These are phyloP conservation scores for Sipha flava DNA, from an alignment of 1,140 invertebrate genomes.

Conservation along the genomic window DNA sequence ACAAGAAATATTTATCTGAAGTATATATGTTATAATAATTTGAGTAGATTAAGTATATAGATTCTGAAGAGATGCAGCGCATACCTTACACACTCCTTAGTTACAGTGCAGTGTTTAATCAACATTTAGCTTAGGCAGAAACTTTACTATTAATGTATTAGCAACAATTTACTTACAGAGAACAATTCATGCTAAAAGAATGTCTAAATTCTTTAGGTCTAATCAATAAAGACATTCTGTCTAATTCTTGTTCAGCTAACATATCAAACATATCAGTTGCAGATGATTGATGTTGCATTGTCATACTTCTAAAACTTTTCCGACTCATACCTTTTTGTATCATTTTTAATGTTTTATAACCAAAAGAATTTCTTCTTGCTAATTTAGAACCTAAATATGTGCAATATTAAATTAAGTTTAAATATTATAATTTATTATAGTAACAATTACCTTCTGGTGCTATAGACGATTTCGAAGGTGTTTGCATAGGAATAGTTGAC, in stretches of 20 bases:
- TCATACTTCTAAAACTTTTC: slow-evolving; percentile 50
- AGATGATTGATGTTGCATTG: slow-evolving; percentile 36
- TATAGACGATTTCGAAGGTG: slow-evolving; percentile 46
- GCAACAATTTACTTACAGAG: not conserved
- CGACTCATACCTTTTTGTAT: slow-evolving; percentile 14
- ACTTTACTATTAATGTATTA: no score
- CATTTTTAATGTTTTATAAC: slow-evolving; percentile 69
- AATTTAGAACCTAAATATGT: slow-evolving; percentile 29
- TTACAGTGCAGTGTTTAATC: no score
- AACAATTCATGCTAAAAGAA: slow-evolving; percentile 11
- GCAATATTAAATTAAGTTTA: not conserved
- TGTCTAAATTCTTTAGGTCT: slow-evolving; percentile 34
- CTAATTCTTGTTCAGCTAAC: slow-evolving; percentile 35
- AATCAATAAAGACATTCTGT: slow-evolving; percentile 37
- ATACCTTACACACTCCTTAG: no score
- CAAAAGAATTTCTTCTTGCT: slow-evolving; percentile 45
- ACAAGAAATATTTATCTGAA: no score
- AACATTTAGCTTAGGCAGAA: no score
- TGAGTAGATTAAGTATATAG: no score
- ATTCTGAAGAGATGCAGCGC: no score
- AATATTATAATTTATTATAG: not conserved
- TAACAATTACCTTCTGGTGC: slow-evolving; percentile 37
- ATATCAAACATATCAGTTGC: slow-evolving; percentile 36
- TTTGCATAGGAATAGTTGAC: slow-evolving; percentile 36
- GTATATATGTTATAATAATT: no score